Conservation (phyloP, 2,888 invertebrate species). For the Lochmaea capreae region DNA sequence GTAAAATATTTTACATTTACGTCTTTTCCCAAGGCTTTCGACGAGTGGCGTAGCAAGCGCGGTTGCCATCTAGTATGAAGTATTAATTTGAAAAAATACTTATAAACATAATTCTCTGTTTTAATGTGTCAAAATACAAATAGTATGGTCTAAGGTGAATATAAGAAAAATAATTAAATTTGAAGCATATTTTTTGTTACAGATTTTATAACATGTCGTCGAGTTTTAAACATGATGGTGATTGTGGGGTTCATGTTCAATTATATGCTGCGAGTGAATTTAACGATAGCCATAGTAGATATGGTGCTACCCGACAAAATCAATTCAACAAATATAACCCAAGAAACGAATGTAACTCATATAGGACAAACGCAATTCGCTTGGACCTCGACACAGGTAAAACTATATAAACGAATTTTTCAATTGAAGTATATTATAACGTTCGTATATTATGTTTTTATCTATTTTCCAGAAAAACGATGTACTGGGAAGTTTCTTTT, state of each 20-base stretch:
- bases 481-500: constrained; percentile 89
- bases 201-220: constrained; percentile 73
- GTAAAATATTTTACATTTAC: too few species aligned
- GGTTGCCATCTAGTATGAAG: too few species aligned
- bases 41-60: too few species aligned
- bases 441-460: neutral
- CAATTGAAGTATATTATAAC: neutral
- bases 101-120: too few species aligned
- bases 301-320: constrained; percentile 71
- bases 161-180: neutral
- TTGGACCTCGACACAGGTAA: constrained; percentile 75
- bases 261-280: constrained; percentile 87
- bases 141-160: too few species aligned
- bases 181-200: constrained; percentile 40
- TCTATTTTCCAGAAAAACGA: constrained; percentile 74
- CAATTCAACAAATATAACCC: constrained; percentile 20
- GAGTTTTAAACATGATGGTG: constrained; percentile 86
- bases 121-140: too few species aligned
- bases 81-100: too few species aligned
- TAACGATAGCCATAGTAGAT: constrained; percentile 87
- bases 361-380: constrained; percentile 69
- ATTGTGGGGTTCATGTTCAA: constrained; percentile 91
- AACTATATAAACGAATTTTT: neutral
- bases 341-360: constrained; percentile 11
- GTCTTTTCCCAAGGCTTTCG: too few species aligned